Percentiles rank a stretch among this genome's conserved stretches.
These are phyloP conservation scores for Syritta pipiens DNA, from an alignment of 2,888 invertebrate species.

Conservation along the genomic window DNA sequence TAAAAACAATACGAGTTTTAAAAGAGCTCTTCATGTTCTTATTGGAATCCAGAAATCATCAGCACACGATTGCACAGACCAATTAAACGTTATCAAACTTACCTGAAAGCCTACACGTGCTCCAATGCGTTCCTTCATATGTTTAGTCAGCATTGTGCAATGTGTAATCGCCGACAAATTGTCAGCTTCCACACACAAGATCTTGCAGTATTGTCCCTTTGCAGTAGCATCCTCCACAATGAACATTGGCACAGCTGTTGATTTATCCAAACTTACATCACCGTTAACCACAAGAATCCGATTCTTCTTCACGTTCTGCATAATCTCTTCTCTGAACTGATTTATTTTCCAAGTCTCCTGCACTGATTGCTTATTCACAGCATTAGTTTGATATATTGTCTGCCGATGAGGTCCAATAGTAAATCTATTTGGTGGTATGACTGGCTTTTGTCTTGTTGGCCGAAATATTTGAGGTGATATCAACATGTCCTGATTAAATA, in stretches of 20 bases:
- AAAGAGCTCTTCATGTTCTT: no score
- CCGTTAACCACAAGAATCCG: slow-evolving; percentile 93
- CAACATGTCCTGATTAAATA: neutral
- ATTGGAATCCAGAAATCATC: neutral
- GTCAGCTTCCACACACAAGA: slow-evolving; percentile 95
- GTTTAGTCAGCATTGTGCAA: slow-evolving; percentile 88
- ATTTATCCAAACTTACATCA: slow-evolving; percentile 94
- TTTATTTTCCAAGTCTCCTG: slow-evolving; percentile 88
- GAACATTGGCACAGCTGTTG: slow-evolving; percentile 94
- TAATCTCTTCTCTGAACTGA: slow-evolving; percentile 86
- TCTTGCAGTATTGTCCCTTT: slow-evolving; percentile 85
- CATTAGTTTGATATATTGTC: neutral
- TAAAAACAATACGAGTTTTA: neutral
- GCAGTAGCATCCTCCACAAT: slow-evolving; percentile 88
- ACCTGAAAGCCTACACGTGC: slow-evolving; percentile 92
- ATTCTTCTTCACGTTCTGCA: slow-evolving; percentile 85
- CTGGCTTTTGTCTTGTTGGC: neutral
- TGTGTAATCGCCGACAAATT: slow-evolving; percentile 93
- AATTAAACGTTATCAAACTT: slow-evolving; percentile 82
- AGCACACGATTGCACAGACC: neutral
- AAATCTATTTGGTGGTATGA: slow-evolving; percentile 33
- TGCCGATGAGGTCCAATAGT: slow-evolving; percentile 26
- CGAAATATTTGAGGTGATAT: slow-evolving; percentile 9
- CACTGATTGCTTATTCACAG: neutral
- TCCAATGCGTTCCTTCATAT: slow-evolving; percentile 85